Evolutionary conservation across 2,113 vertebrate genomes (phyloP), one percentile per base, ranked within the genome.

Genomic region (Proterorhinus semilunaris): DNA sequence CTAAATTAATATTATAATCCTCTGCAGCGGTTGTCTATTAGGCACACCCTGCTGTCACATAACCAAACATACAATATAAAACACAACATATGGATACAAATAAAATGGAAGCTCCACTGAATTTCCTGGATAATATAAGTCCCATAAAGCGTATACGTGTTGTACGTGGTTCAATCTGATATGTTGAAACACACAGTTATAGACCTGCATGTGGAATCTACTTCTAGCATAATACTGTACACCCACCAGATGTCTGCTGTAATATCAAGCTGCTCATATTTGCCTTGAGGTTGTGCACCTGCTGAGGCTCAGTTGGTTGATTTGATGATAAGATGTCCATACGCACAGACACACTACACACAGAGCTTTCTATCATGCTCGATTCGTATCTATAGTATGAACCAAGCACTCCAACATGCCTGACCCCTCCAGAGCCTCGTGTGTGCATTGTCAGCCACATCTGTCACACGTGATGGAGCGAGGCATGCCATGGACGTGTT

Each of bases 391-490:
- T 77, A 72, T 62, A 72, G 65, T 71, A 76, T 71, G 74, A 74
- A 71, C 73, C 74, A 72, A 15, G 0, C 55, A 47, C 58, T 66
- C 42, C 69, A 9, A 66, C 70, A 57, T 0, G 3, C n/a, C 7
- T 52, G 65, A 69, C 69, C 58, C 59, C 57, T 76, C 62, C 66
- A 50, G 65, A 77, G 80, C 69, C 75, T 77, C 68, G 65, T 68
- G 65, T 69, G 73, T 76, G 78, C 66, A 68, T 88, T 86, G 84
- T 86, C 77, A 85, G 85, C 69, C 53, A 46, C 17, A 55, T 68
- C 48, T 76, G 74, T 82, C 88, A 86, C 82, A 90, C 80, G 76
- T 87, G 84, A 87, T 83, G 74, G 84, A 89, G 83, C 83, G 83
- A 86, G 72, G 69, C 76, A 66, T 76, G 86, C 66, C 83, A 76